phyloP scores from a whole-genome alignment of 2,797 vertebrate species.

The Sebastes flavidus region DNA sequence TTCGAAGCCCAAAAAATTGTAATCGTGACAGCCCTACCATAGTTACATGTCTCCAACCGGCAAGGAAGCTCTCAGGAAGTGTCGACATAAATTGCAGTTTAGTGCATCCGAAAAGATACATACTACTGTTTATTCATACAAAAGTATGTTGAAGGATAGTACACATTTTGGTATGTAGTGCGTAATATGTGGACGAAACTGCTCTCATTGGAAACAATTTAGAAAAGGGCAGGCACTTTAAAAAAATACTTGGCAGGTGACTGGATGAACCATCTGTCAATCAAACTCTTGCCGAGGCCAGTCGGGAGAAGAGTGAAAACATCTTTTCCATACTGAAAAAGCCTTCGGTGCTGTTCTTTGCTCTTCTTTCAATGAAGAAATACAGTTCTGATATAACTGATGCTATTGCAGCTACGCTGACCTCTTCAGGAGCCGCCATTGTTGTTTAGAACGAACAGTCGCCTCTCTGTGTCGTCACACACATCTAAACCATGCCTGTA shows the following conservation, averaged over 20 bases:
- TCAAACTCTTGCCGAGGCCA: not conserved
- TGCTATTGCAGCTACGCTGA: not conserved
- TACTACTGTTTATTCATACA: no score
- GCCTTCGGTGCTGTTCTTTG: not conserved
- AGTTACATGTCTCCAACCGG: no score
- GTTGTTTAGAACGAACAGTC: not conserved
- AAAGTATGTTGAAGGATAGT: no score
- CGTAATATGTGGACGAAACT: no score
- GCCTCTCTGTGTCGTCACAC: not conserved
- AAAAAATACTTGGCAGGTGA: not conserved
- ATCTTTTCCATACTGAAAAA: not conserved
- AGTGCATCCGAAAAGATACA: no score
- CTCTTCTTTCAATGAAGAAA: not conserved
- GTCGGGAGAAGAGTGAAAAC: no score
- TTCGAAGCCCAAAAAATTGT: no score
- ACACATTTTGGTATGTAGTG: no score
- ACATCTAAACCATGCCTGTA: not conserved
- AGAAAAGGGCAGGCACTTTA: not conserved
- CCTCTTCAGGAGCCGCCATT: not conserved
- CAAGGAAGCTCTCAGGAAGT: no score
- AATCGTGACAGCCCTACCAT: rapidly evolving
- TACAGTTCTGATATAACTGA: not conserved
- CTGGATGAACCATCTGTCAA: not conserved
- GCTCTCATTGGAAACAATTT: not conserved
- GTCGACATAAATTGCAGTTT: no score